Percentiles rank a stretch among this genome's conserved stretches.
Evolutionary conservation across 2,797 vertebrate species (phyloP).

Genomic region (Tenualosa thibaudeaui): DNA sequence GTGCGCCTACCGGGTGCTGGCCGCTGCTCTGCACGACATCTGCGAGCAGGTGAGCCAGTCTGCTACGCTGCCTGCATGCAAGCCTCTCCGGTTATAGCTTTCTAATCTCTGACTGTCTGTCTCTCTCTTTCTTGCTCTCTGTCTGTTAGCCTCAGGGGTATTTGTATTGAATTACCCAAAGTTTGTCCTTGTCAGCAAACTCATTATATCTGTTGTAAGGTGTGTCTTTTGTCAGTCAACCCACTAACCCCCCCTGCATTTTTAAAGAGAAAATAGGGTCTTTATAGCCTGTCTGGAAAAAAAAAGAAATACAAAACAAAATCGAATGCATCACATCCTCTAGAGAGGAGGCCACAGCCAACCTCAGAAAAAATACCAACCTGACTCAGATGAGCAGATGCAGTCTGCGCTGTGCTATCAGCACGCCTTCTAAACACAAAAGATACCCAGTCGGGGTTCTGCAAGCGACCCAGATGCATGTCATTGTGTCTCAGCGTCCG

Average conservation of each 20-base stretch:
- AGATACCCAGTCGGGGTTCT: neutral
- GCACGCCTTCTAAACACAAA: neutral
- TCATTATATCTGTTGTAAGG: neutral
- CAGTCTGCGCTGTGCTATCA: neutral
- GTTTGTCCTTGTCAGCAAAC: slow-evolving; percentile 4
- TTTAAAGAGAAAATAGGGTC: neutral
- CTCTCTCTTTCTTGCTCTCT: neutral
- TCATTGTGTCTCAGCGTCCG: slow-evolving; percentile 1
- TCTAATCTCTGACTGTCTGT: neutral
- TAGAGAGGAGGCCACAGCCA: neutral
- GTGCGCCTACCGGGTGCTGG: slow-evolving; percentile 82
- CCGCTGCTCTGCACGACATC: slow-evolving; percentile 80
- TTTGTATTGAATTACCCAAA: neutral
- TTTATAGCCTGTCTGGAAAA: neutral
- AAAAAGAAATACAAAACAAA: neutral
- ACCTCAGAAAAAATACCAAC: neutral
- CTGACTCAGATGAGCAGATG: neutral
- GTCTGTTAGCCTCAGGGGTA: neutral
- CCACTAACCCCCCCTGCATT: neutral
- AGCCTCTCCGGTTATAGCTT: neutral
- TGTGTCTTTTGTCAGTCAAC: neutral
- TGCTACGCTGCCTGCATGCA: neutral
- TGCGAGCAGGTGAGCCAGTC: slow-evolving; percentile 75
- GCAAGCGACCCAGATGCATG: slow-evolving; percentile 9
- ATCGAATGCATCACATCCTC: neutral